Evolutionary conservation across 2,113 vertebrate species (phyloP), one percentile per base, ranked within the genome.

Genomic region (Zosterops pallidus): DNA sequence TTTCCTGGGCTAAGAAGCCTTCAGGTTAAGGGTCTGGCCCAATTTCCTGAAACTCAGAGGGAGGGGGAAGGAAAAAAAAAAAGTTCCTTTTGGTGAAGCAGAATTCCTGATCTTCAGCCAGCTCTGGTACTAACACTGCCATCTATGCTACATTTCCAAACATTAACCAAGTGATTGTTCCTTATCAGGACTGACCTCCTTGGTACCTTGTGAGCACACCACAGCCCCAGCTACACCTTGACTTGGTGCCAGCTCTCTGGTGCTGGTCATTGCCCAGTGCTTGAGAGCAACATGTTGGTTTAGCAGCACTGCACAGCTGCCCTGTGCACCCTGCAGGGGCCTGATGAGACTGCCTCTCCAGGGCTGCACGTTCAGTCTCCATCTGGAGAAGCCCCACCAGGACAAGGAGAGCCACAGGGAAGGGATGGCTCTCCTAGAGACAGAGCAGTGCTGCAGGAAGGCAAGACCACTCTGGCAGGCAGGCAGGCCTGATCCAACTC

Each of bases 391-490:
- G 26, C 19, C 64, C 35, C 1, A 14, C 21, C 56, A 83, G 52
- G 47, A 67, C 0, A 2, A 75, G 74, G 35, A 87, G 21, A 53
- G 20, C 28, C 29, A 23, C 0, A 9, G 39, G 19, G 63, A 69
- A 79, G 19, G 26, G 17, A 5, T 46, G 39, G 35, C 20, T 46
- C 21, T 80, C 49, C 47, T 68, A 63, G 42, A 49, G 49, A 20
- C 0, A 0, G 28, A 39, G 19, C 5, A 1, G 20, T 42, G 37
- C 67, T 56, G 62, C 1, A 3, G 35, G 39, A 29, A 72, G 64
- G 44, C 22, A 52, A 83, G 77, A 42, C 19, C 2, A 3, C 60
- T 37, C 55, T 65, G 80, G 50, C 29, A n/a, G 39, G 23, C 15
- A 55, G 56, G 50, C 50, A 59, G 55, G 55, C 55, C 10, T 20